Evolutionary conservation across 2,797 vertebrate species (phyloP), one percentile per base, ranked within the genome.

Genomic region (Dryobates pubescens): DNA sequence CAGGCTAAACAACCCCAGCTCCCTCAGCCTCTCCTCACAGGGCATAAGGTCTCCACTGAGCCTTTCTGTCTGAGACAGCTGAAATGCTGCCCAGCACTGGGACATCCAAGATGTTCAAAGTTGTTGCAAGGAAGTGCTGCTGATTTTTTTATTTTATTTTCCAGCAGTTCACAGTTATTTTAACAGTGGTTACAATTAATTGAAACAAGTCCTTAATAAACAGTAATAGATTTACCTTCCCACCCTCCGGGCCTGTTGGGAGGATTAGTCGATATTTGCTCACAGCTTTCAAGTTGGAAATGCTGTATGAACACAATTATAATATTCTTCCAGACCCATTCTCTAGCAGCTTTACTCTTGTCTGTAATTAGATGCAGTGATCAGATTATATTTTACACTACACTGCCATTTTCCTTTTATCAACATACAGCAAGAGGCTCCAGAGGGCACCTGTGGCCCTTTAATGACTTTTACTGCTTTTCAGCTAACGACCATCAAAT

Each of bases 161-260:
- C 51, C 45, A 68, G 78, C 75, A 85, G 82, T 89, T 89, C 58
- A 62, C 45, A 59, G 63, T 90, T 87, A 86, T 83, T 96, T 95
- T 79, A 96, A 89, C 36, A 90, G 58, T 82, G 83, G 86, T 69
- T 94, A 89, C 86, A 91, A 87, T 79, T 96, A 94, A 96, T 80
- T 78, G 76, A 94, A 95, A 95, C 74, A 93, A 88, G 68, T 81
- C 89, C 68, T 84, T 95, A 96, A 96, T 95, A 96, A 96, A 94
- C 54, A 92, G 91, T 93, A 96, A 93, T 91, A 94, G 74, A 94
- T 96, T 96, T 96, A 93, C 92, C 87, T 91, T 92, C 68, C 85
- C 54, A 90, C 51, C 58, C 77, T 82, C 65, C 49, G 68, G 73
- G 87, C 77, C 68, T 77, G 54, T 72, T 68, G 76, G 85, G 91